Base-by-base conservation (phyloP, 2,113 vertebrate species). In the Buteo buteo region DNA sequence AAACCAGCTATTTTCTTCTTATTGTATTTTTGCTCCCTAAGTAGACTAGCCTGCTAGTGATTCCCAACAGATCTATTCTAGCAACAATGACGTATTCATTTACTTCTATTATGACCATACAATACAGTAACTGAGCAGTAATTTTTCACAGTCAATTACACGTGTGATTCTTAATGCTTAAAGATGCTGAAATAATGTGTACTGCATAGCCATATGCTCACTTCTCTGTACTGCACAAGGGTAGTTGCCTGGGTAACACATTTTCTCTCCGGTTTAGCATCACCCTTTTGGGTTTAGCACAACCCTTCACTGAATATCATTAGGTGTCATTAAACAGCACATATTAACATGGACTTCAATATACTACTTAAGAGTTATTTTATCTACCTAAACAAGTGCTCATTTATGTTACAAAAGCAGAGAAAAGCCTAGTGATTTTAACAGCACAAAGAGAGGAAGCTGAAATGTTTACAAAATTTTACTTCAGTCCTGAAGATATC, bases 241-340 rank as follows among this genome's bases (percentile, higher is more conserved):
- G 97, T 97, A 98, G 99, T 99, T 99, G 98, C 99, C 99, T 96
- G 98, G 99, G 99, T 97, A 98, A 99, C 98, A 97, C 94, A 96
- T 98, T 98, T 98, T 98, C 97, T 98, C 98, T 99, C 96, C 54
- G 16, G 98, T 98, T 99, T 98, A 99, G 98, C 98, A 98, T 98
- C 98, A 99, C 98, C 98, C 98, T 98, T 99, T 69, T n/a, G 83
- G 86, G 87, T 89, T 93, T 79, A 98, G 98, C 98, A 98, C 98
- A 98, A 99, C 98, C 99, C 98, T 98, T 98, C 98, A 98, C 98
- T 98, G 99, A 98, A 98, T 98, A 98, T 99, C 98, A 99, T 99
- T 99, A 99, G 99, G 98, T 99, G 98, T 99, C 99, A 99, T 99
- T 99, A 99, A 99, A 99, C 98, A 98, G 98, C 98, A 99, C 98